Conservation (phyloP, 2,888 invertebrate genomes). For the Eupithecia centaureata region DNA sequence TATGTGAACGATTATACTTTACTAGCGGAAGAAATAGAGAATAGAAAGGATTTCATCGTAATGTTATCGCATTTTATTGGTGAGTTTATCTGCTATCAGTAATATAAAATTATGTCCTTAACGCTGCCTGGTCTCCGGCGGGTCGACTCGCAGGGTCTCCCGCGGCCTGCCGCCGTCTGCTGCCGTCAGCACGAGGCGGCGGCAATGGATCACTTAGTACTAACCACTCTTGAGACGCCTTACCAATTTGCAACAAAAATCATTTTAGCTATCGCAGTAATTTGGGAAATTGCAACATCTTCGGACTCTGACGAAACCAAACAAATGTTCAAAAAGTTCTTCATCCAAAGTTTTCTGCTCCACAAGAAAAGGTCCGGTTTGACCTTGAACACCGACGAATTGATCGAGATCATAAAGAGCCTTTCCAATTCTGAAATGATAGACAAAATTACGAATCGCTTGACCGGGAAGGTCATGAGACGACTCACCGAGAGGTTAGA, state of each 20-base stretch:
- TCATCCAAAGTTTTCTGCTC: slow-evolving; percentile 3
- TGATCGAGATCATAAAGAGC: not conserved
- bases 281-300: not conserved
- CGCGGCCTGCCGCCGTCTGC: too few relatives aligned
- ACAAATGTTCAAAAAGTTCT: slow-evolving; percentile 14
- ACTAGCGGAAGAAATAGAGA: not conserved
- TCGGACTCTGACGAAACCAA: slow-evolving; percentile 8
- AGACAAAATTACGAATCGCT: not conserved
- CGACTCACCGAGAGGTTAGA: not conserved
- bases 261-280: not conserved
- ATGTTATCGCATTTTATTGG: not conserved
- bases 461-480: not conserved
- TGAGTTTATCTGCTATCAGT: not conserved
- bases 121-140: too few relatives aligned
- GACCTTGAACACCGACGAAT: not conserved
- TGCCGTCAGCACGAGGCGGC: too few relatives aligned
- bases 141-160: too few relatives aligned
- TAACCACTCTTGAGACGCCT: not conserved
- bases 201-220: too few relatives aligned
- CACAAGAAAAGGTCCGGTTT: not conserved
- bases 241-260: not conserved
- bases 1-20: not conserved
- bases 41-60: not conserved
- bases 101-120: too few relatives aligned
- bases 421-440: not conserved